Evolutionary conservation across 2,888 invertebrate species (phyloP).

Genomic region (Blastobasis lacticolella): DNA sequence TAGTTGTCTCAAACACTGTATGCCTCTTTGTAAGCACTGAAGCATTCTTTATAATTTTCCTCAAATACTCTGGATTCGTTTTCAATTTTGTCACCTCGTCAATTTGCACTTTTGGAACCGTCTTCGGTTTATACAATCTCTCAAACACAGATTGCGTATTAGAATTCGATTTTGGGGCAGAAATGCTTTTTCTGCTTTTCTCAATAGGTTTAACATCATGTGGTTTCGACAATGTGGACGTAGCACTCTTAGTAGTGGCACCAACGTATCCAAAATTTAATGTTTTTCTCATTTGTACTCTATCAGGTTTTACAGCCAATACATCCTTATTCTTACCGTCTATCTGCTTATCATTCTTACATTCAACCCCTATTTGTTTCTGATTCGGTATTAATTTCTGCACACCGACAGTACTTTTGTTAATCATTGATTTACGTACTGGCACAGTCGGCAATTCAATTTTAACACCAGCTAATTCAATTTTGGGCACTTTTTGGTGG

Average conservation of each 20-base stretch:
- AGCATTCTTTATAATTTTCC: constrained; percentile 36
- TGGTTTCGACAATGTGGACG: constrained; percentile 13
- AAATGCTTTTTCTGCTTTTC: constrained; percentile 4
- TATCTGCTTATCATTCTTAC: too few relatives aligned
- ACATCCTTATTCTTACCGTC: too few relatives aligned
- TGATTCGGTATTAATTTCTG: too few relatives aligned
- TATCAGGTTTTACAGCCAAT: too few relatives aligned
- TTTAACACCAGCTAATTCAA: too few relatives aligned
- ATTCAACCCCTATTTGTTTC: too few relatives aligned
- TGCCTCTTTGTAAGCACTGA: constrained; percentile 38
- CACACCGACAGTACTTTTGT: too few relatives aligned
- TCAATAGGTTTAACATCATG: constrained; percentile 14
- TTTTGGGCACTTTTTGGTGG: too few relatives aligned
- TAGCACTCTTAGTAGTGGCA: constrained; percentile 24
- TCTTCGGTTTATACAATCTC: constrained; percentile 52
- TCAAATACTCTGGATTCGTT: constrained; percentile 38
- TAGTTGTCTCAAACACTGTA: constrained; percentile 31
- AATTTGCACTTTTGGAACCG: constrained; percentile 18
- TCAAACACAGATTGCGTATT: constrained; percentile 50
- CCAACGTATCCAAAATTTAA: constrained; percentile 15
- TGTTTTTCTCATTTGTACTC: too few relatives aligned
- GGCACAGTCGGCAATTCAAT: too few relatives aligned
- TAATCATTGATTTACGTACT: too few relatives aligned
- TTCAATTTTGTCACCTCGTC: constrained; percentile 33
- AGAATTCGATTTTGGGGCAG: not conserved